Evolutionary conservation across 2,797 vertebrate species (phyloP).

Genomic region (Peromyscus melanophrys): DNA sequence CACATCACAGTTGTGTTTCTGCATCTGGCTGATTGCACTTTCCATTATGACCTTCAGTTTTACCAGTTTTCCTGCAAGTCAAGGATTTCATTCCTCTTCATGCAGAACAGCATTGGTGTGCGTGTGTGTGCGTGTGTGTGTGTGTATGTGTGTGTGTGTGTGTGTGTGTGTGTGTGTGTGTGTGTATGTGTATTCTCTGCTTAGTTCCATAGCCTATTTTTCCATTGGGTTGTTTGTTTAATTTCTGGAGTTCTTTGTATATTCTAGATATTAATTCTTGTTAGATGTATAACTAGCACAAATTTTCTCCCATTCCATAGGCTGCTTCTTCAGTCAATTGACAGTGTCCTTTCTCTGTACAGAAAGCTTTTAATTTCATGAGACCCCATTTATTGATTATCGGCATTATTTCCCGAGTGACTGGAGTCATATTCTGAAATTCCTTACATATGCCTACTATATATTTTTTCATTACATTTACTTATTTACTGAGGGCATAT

Average conservation of each 20-base stretch:
- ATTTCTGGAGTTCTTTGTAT: neutral
- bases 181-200: too few relatives aligned
- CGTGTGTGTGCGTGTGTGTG: neutral
- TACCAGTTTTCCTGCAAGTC: neutral
- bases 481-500: neutral
- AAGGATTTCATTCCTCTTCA: neutral
- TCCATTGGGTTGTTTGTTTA: neutral
- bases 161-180: neutral
- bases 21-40: neutral
- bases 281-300: neutral
- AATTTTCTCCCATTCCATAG: neutral
- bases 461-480: neutral
- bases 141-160: neutral
- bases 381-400: neutral
- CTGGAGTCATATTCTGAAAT: neutral
- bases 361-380: neutral
- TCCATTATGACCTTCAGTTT: neutral
- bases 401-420: neutral
- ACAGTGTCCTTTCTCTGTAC: neutral
- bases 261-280: neutral
- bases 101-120: neutral
- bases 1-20: neutral
- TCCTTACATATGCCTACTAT: neutral
- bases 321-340: neutral
- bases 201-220: neutral